phyloP scores from a whole-genome alignment of 2,888 invertebrate species.

The Argynnis bischoffii region DNA sequence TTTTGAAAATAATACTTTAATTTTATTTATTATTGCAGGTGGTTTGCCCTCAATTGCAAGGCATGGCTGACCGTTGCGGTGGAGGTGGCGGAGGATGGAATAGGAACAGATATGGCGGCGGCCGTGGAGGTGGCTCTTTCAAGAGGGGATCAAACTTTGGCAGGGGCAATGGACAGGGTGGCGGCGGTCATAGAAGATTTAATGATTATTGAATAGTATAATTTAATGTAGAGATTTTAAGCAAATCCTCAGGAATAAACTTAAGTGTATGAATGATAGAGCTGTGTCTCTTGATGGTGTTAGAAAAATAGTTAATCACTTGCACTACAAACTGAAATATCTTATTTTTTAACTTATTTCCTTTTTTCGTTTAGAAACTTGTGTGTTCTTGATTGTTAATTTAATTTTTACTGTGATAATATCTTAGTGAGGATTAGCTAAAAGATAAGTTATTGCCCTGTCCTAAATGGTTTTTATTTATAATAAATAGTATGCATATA shows the following conservation, averaged over 20 bases:
- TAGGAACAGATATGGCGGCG: conserved; percentile 73
- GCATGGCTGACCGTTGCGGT: conserved; percentile 87
- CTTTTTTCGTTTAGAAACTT: conserved; percentile 19
- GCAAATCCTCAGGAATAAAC: conserved; percentile 69
- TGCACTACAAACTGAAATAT: background rate
- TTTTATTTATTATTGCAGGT: conserved; percentile 80
- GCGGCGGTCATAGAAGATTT: conserved; percentile 72
- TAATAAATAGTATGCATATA: conserved; percentile 34
- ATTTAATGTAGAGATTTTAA: conserved; percentile 47
- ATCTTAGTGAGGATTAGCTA: conserved; percentile 71
- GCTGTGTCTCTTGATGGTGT: conserved; percentile 46
- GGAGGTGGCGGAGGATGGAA: conserved; percentile 84
- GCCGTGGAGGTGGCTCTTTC: conserved; percentile 76
- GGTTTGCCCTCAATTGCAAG: conserved; percentile 92
- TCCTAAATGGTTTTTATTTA: conserved; percentile 46
- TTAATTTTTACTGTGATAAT: conserved; percentile 76
- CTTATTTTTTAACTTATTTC: conserved; percentile 27
- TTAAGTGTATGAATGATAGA: conserved; percentile 55
- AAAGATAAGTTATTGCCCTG: conserved; percentile 42
- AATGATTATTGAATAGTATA: conserved; percentile 66
- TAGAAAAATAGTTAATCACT: conserved; percentile 19
- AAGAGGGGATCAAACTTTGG: conserved; percentile 75
- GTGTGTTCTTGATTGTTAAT: conserved; percentile 46
- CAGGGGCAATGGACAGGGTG: conserved; percentile 64
- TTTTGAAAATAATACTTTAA: background rate